Evolutionary conservation across 1,140 invertebrate species (phyloP).

Genomic region (Zeugodacus cucurbitae): DNA sequence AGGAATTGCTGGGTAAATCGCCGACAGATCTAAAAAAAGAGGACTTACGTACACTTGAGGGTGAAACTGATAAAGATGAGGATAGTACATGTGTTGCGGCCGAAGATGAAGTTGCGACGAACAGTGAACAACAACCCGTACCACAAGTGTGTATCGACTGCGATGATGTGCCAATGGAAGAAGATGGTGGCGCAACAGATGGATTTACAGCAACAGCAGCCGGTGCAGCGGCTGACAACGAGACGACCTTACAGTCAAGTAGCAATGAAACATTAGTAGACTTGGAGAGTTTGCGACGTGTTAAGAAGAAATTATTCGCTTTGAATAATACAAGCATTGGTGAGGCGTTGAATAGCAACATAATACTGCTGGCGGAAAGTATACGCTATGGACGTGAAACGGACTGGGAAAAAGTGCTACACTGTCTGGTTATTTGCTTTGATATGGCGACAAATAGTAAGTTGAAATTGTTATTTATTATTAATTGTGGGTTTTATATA

Average conservation of each 20-base stretch:
- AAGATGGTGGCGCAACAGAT: slow-evolving; percentile 15
- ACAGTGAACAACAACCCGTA: neutral
- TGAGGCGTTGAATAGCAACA: slow-evolving; percentile 83
- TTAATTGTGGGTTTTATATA: too few species aligned
- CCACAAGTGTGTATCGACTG: neutral
- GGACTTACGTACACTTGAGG: slow-evolving; percentile 76
- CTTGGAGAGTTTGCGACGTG: slow-evolving; percentile 72
- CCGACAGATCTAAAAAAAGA: slow-evolving; percentile 71
- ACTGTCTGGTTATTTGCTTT: slow-evolving; percentile 88
- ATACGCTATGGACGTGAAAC: slow-evolving; percentile 57
- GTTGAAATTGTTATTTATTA: slow-evolving; percentile 42
- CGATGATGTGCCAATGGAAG: slow-evolving; percentile 54
- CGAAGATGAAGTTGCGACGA: neutral
- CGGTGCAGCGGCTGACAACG: neutral
- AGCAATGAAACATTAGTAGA: slow-evolving; percentile 69
- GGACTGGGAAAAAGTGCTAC: slow-evolving; percentile 71
- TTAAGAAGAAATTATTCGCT: slow-evolving; percentile 72
- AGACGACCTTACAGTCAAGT: neutral
- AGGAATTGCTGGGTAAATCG: slow-evolving; percentile 50
- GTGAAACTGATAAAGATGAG: slow-evolving; percentile 86
- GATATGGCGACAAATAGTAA: slow-evolving; percentile 84
- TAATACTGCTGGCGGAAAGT: slow-evolving; percentile 73
- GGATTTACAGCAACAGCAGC: neutral
- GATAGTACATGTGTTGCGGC: slow-evolving; percentile 69
- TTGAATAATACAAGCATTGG: slow-evolving; percentile 66